phyloP scores from a whole-genome alignment of 2,113 vertebrate genomes.

The Chlamydotis undulata region DNA sequence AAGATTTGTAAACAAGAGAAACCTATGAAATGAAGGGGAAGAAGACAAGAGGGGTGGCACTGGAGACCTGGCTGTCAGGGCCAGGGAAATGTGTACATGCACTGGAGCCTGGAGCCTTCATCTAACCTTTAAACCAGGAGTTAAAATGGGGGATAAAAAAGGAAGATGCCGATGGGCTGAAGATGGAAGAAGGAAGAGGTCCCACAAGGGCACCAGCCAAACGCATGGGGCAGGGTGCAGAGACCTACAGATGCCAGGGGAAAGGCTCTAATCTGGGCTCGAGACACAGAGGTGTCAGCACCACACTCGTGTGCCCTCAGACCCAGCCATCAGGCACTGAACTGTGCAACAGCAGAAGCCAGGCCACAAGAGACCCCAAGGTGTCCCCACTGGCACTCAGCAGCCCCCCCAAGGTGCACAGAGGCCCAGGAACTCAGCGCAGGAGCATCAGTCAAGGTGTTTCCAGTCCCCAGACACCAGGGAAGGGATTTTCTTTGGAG shows the following conservation, averaged over 20 bases:
- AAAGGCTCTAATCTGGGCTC: not conserved
- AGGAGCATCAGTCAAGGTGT: not conserved
- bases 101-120: not conserved
- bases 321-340: not conserved
- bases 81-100: not conserved
- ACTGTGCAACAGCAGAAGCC: not conserved
- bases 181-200: not conserved
- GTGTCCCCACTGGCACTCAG: not conserved
- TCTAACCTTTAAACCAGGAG: not conserved
- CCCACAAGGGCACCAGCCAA: not conserved
- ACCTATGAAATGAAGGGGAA: not conserved
- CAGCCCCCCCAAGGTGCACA: fast-evolving
- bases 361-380: not conserved
- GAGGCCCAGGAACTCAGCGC: not conserved
- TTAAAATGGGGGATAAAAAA: not conserved
- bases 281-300: not conserved
- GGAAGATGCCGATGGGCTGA: not conserved
- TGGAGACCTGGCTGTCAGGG: not conserved
- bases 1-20: not conserved
- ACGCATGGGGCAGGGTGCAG: not conserved
- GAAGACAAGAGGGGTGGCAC: not conserved
- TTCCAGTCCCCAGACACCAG: not conserved
- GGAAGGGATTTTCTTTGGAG: not conserved
- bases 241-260: not conserved
- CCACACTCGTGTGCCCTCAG: not conserved